A percentile compares a stretch with the other conserved stretches of the same genome.
Conservation (phyloP, 2,888 invertebrate species). For the Hypselothyrea guttata region DNA sequence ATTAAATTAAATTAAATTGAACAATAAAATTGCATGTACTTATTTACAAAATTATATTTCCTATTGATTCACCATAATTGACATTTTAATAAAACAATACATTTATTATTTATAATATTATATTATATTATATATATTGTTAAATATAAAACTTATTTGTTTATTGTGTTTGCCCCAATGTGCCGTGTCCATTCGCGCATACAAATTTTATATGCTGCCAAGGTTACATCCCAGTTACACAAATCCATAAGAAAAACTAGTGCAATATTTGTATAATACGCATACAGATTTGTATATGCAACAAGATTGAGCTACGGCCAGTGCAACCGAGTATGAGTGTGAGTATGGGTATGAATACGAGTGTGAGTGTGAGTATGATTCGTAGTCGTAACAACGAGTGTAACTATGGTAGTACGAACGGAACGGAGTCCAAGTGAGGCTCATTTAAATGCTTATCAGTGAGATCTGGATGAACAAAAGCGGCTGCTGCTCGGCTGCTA, state of each 20-base stretch:
- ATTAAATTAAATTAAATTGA: not conserved
- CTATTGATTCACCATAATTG: too few species aligned
- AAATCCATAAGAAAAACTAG: conserved; percentile 71
- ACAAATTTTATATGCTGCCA: conserved; percentile 56
- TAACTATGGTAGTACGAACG: too few species aligned
- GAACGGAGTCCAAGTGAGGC: conserved; percentile 37
- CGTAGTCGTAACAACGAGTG: too few species aligned
- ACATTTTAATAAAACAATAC: too few species aligned
- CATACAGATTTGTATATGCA: conserved; percentile 56
- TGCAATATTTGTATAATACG: conserved; percentile 75
- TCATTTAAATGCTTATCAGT: conserved; percentile 79
- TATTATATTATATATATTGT: too few species aligned
- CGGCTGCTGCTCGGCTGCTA: conserved; percentile 63
- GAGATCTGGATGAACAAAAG: conserved; percentile 78
- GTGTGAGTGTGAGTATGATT: not conserved
- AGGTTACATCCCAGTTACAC: conserved; percentile 75
- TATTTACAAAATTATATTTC: too few species aligned
- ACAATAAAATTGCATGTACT: not conserved
- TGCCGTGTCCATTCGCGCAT: conserved; percentile 15
- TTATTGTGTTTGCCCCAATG: conserved; percentile 40
- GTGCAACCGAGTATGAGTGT: conserved; percentile 32
- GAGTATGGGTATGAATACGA: conserved; percentile 9
- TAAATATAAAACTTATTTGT: not conserved
- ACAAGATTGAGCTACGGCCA: conserved; percentile 42
- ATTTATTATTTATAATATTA: too few species aligned